Evolutionary conservation across 2,113 vertebrate genomes (phyloP).

Genomic region (Alethe castanea): DNA sequence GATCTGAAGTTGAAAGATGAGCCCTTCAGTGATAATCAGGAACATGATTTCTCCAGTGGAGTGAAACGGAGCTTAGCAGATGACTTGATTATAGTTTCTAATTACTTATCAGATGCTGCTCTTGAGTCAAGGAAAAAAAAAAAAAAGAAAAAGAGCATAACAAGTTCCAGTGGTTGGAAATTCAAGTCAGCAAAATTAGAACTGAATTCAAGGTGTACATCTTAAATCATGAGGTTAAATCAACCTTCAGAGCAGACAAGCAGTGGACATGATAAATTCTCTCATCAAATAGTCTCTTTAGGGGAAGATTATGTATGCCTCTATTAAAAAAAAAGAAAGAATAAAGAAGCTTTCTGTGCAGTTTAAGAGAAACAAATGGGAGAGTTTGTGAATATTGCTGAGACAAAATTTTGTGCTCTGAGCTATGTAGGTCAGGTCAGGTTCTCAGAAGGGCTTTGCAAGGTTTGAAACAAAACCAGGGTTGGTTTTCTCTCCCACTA

Average conservation of each 20-base stretch:
- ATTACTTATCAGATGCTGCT: slow-evolving; percentile 16
- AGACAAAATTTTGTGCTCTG: background rate
- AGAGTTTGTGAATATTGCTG: background rate
- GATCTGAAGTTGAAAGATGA: background rate
- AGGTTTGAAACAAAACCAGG: background rate
- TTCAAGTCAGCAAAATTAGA: background rate
- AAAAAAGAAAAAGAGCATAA: background rate
- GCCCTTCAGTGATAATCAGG: background rate
- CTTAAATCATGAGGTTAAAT: slow-evolving; percentile 1
- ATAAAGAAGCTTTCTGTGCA: background rate
- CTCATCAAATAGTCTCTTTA: background rate
- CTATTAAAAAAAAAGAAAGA: background rate
- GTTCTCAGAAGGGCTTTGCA: background rate
- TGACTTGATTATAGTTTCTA: background rate
- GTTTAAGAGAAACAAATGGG: background rate
- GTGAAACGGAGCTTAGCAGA: background rate
- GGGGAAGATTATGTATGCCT: background rate
- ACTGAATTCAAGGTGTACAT: background rate
- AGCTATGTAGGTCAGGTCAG: background rate
- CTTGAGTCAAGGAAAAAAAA: background rate
- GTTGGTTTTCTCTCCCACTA: background rate
- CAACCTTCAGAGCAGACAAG: background rate
- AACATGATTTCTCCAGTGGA: background rate
- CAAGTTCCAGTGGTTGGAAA: background rate
- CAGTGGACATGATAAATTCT: background rate